Conservation (phyloP, 2,888 invertebrate species). For the Amblyjoppa fuscipennis region DNA sequence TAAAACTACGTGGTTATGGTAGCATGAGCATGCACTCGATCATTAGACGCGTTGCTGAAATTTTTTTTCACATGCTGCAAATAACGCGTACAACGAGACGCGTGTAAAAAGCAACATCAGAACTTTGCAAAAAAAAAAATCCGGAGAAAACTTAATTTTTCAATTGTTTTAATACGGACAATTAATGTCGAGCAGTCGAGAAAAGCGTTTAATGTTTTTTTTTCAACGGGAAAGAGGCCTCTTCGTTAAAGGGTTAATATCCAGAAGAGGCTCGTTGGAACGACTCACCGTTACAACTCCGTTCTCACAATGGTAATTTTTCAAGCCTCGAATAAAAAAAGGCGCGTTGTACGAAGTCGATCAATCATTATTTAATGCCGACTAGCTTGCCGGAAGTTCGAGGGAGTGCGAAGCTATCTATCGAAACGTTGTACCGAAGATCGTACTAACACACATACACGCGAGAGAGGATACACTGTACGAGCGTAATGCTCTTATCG, state of each 20-base stretch:
- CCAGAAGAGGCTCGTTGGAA: not conserved
- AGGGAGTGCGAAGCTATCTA: slow-evolving; percentile 36
- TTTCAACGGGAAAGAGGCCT: not conserved
- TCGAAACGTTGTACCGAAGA: not conserved
- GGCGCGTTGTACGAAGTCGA: not conserved
- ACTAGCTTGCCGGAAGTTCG: slow-evolving; percentile 52
- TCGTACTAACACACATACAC: not conserved
- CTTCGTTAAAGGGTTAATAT: not conserved
- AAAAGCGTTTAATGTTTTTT: not conserved
- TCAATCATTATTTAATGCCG: slow-evolving; percentile 35
- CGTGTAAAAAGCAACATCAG: not conserved
- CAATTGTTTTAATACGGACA: not conserved
- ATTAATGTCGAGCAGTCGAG: not conserved
- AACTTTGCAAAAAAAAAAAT: not conserved
- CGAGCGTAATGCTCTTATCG: slow-evolving; percentile 26
- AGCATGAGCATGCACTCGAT: not conserved
- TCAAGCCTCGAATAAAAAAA: not conserved
- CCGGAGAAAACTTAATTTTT: not conserved
- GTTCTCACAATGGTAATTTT: slow-evolving; percentile 3
- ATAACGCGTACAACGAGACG: no score
- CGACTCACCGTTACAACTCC: not conserved
- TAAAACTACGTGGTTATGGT: slow-evolving; percentile 1
- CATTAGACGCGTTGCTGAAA: not conserved
- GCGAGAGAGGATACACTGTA: not conserved
- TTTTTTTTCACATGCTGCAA: not conserved